Base-by-base conservation (phyloP, 2,797 vertebrate species). In the Sebastes elongatus region DNA sequence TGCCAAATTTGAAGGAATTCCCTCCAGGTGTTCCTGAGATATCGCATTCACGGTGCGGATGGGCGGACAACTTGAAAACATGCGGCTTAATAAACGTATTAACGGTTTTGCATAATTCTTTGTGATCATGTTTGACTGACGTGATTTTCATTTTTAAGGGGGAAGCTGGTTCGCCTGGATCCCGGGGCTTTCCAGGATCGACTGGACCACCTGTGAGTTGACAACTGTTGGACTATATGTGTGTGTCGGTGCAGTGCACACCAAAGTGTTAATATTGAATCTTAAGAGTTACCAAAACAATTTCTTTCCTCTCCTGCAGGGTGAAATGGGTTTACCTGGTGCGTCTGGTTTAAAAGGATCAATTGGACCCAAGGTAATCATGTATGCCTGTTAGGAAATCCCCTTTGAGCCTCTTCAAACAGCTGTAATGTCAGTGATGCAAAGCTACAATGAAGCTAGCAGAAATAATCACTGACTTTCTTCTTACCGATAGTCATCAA, bases 301-400 rank as follows among this genome's bases (percentile, higher is more conserved):
- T 74, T 33, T 71, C 16, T 75, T 75, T 32, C n/a, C 52, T 72
- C 38, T 77, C 3, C 79, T 77, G n/a, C 80, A 99, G 98, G 98
- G 98, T 70, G 93, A 97, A 72, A 94, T 94, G 80, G 98, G 98
- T 66, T 94, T 94, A 93, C 91, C 93, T 79, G 96, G 98, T 52
- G 90, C 91, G 75, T 92, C 95, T 86, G 98, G 98, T 80, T 90
- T 94, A 69, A 92, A 94, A 84, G 98, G 98, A 95, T 71, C 77
- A 72, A 78, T 83, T 76, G 98, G 98, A 86, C 66, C 84, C 6
- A 99, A 98, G 97, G 98, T 99, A 95, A 93, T 67, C 2, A 25
- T 82, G 70, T 82, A 46, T 38, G 35, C 35, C 35, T 38, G 35
- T 38, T 38, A 38, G 35, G 35, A 80, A 71, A 46, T 32, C 10